These are phyloP conservation scores for Paedocypris sp. DNA, from an alignment of 2,113 vertebrate species.

Conservation along the genomic window DNA sequence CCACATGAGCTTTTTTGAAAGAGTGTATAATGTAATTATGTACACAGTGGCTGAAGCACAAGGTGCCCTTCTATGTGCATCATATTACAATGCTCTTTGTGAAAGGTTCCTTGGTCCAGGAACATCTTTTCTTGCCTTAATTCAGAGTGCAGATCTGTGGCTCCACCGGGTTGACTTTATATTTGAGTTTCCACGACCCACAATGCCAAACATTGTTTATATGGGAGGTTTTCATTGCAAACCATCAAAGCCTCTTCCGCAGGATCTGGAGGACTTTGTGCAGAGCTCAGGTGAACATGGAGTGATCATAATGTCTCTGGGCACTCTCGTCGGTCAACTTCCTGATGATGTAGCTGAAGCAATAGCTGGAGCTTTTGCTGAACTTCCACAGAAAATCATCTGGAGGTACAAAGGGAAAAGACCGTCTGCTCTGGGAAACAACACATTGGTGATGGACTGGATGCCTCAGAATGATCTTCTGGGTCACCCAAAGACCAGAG, in stretches of 20 bases:
- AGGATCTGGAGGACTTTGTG: conserved; percentile 33
- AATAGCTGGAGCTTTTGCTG: conserved; percentile 32
- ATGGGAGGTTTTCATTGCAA: conserved; percentile 34
- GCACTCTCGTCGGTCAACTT: conserved; percentile 26
- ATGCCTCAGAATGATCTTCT: conserved; percentile 37
- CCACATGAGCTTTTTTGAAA: conserved; percentile 37
- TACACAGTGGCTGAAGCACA: conserved; percentile 13
- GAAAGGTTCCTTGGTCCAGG: conserved; percentile 7
- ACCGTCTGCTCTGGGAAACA: conserved; percentile 26
- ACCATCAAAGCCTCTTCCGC: conserved; percentile 26
- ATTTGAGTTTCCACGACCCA: conserved; percentile 32
- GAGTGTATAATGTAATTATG: conserved; percentile 27
- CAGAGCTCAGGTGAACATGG: conserved; percentile 35
- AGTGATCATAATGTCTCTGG: conserved; percentile 34
- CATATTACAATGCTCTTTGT: conserved; percentile 11
- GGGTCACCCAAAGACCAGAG: conserved; percentile 31
- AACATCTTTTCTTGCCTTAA: not conserved
- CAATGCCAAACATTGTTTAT: conserved; percentile 32
- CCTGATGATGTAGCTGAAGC: conserved; percentile 20
- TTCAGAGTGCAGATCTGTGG: conserved; percentile 30
- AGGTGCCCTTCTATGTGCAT: not conserved
- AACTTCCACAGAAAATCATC: conserved; percentile 32
- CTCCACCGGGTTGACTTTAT: conserved; percentile 28
- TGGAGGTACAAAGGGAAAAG: conserved; percentile 30
- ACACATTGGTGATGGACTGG: conserved; percentile 34